Conservation (phyloP, 1,140 invertebrate genomes). For the Pseudomyrmex sp. region DNA sequence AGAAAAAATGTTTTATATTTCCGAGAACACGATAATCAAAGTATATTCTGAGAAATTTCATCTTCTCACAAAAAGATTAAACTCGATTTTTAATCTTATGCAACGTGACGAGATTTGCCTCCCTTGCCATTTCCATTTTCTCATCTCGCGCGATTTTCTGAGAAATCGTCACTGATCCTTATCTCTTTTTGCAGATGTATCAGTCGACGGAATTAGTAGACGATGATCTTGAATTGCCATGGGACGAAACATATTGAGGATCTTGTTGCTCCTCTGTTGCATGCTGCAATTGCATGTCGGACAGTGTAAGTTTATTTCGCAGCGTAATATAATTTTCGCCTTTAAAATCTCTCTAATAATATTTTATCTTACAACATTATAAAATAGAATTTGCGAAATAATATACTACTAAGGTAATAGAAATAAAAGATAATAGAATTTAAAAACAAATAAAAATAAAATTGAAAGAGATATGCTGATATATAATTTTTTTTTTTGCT, state of each 20-base stretch:
- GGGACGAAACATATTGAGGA: conserved; percentile 78
- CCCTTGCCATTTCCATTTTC: background rate
- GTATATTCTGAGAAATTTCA: conserved; percentile 21
- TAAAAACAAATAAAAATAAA: too few relatives aligned
- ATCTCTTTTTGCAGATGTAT: conserved; percentile 77
- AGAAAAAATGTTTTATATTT: conserved; percentile 28
- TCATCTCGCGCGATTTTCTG: background rate
- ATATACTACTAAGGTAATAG: too few relatives aligned
- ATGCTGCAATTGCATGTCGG: conserved; percentile 72
- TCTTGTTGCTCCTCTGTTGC: conserved; percentile 77
- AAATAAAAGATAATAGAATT: too few relatives aligned
- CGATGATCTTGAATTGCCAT: conserved; percentile 82
- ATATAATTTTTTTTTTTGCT: too few relatives aligned
- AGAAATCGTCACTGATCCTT: background rate
- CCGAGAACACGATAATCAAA: conserved; percentile 16
- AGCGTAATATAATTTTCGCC: background rate
- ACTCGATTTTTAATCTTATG: background rate
- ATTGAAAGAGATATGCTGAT: too few relatives aligned
- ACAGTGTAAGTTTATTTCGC: conserved; percentile 77
- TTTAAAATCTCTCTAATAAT: too few relatives aligned
- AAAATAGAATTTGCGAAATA: too few relatives aligned
- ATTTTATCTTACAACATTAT: too few relatives aligned
- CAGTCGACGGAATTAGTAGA: conserved; percentile 73
- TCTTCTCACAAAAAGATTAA: background rate
- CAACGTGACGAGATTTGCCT: background rate